phyloP scores from a whole-genome alignment of 2,797 vertebrate genomes.

The Danio tinwini region DNA sequence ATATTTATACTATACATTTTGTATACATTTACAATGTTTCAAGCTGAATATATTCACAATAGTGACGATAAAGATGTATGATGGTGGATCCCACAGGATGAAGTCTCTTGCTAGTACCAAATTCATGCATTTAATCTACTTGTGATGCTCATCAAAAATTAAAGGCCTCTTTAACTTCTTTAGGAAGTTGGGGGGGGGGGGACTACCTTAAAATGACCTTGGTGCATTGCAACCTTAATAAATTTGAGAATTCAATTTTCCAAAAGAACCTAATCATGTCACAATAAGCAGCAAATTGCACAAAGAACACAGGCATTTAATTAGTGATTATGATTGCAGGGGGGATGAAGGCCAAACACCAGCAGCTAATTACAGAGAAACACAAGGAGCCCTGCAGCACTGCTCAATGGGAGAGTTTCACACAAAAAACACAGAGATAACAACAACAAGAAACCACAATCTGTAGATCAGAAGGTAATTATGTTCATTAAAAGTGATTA shows the following conservation, averaged over 20 bases:
- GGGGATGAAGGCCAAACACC: conserved; percentile 58
- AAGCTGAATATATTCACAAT: too few relatives aligned
- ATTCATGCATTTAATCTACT: not conserved
- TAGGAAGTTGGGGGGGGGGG: not conserved
- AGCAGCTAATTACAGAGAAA: conserved; percentile 55
- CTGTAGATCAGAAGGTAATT: conserved; percentile 53
- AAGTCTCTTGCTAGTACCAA: too few relatives aligned
- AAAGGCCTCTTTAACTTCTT: not conserved
- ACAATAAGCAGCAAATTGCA: conserved; percentile 58
- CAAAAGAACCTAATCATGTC: conserved; percentile 50
- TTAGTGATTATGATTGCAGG: conserved; percentile 61
- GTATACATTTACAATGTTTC: too few relatives aligned
- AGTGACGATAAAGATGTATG: too few relatives aligned
- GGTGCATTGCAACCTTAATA: conserved; percentile 24
- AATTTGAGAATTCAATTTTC: not conserved
- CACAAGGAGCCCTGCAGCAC: conserved; percentile 47
- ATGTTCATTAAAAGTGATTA: conserved; percentile 58
- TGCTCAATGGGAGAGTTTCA: conserved; percentile 50
- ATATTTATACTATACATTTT: too few relatives aligned
- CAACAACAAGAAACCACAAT: conserved; percentile 46
- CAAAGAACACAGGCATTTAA: conserved; percentile 55
- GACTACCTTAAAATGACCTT: conserved; percentile 55
- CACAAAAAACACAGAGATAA: conserved; percentile 41
- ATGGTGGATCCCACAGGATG: too few relatives aligned
- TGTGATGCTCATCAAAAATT: not conserved